Evolutionary conservation across 2,888 invertebrate genomes (phyloP).

Genomic region (Sarcophaga caerulescens): DNA sequence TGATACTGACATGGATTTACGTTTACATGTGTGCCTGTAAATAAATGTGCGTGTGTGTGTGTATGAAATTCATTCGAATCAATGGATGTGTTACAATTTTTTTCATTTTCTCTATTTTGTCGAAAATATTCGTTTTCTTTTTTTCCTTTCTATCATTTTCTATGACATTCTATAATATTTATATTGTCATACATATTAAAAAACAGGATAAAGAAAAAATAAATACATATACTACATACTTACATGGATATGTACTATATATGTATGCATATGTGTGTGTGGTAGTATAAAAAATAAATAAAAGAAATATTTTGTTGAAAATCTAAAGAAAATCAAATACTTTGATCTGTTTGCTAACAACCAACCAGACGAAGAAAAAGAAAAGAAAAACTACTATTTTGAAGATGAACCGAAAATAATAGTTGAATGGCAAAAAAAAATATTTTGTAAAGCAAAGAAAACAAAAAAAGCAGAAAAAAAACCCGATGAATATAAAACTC

Average conservation of each 20-base stretch:
- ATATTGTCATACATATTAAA: conserved; percentile 40
- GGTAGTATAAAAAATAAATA: too few species aligned
- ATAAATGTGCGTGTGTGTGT: neutral
- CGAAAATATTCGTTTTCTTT: conserved; percentile 4
- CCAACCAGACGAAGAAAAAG: neutral
- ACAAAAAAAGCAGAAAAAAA: too few species aligned
- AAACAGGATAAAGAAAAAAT: conserved; percentile 36
- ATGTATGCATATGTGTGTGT: too few species aligned
- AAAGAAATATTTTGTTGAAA: neutral
- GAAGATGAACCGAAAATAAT: conserved; percentile 13
- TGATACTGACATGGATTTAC: conserved; percentile 23
- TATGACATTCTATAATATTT: conserved; percentile 35
- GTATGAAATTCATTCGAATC: neutral
- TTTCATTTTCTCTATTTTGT: neutral
- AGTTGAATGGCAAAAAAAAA: neutral
- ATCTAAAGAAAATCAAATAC: conserved; percentile 49
- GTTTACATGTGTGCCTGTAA: too few species aligned
- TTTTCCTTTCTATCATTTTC: neutral
- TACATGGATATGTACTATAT: too few species aligned
- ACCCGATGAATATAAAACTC: conserved; percentile 2
- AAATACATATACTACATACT: neutral
- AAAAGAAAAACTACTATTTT: conserved; percentile 8
- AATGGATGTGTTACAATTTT: neutral
- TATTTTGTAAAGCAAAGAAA: neutral
- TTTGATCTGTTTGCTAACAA: conserved; percentile 28